Conservation (phyloP, 2,888 invertebrate genomes). For the Noctua janthe region DNA sequence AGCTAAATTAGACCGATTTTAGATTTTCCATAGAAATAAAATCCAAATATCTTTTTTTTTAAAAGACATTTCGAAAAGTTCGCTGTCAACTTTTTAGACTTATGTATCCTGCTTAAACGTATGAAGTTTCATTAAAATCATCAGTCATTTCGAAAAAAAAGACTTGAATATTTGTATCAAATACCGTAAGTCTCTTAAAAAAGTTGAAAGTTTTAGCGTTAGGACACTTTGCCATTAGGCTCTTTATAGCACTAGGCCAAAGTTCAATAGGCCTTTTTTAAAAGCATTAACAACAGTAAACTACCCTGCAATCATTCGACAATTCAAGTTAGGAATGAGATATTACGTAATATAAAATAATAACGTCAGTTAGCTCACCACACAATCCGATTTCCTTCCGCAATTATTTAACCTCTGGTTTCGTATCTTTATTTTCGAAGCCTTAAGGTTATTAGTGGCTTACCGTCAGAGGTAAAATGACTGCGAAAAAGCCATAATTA, state of each 20-base stretch:
- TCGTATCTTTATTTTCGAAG: neutral
- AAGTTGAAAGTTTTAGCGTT: neutral
- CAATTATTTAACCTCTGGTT: neutral
- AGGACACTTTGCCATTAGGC: neutral
- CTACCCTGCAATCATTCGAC: neutral
- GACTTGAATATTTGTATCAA: too few relatives aligned
- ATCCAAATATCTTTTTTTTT: too few relatives aligned
- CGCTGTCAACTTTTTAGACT: too few relatives aligned
- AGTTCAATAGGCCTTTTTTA: neutral
- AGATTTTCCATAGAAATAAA: too few relatives aligned
- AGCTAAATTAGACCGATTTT: too few relatives aligned
- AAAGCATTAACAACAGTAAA: neutral
- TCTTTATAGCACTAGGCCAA: neutral
- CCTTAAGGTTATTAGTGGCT: neutral
- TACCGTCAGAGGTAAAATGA: neutral
- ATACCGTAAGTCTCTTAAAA: too few relatives aligned
- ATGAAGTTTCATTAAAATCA: too few relatives aligned
- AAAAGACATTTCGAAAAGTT: too few relatives aligned
- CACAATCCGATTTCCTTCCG: neutral
- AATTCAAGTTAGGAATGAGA: neutral
- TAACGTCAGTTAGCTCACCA: neutral
- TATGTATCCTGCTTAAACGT: too few relatives aligned
- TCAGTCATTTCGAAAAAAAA: too few relatives aligned
- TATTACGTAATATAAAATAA: neutral
- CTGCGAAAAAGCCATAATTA: neutral